phyloP scores from a whole-genome alignment of 2,888 invertebrate genomes.

The Cantharis lateralis region DNA sequence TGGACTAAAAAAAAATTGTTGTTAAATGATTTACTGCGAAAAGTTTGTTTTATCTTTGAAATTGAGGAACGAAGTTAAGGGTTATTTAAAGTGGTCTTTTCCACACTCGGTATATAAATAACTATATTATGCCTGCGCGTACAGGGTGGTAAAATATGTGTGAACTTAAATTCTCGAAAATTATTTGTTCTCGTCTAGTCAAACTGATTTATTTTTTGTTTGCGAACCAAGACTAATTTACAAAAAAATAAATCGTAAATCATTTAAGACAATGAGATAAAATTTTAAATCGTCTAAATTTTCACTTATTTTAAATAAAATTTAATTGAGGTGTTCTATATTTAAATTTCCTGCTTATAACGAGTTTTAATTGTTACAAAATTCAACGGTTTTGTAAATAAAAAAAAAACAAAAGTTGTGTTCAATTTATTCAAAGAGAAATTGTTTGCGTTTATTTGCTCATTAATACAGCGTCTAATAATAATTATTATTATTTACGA shows the following conservation, averaged over 20 bases:
- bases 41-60: too few relatives aligned
- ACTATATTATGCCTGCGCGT: not conserved
- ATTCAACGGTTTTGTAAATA: not conserved
- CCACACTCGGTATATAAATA: not conserved
- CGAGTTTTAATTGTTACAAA: constrained; percentile 10
- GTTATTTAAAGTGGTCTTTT: too few relatives aligned
- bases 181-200: not conserved
- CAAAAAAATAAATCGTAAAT: not conserved
- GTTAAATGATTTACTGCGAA: too few relatives aligned
- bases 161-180: not conserved
- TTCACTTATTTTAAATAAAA: not conserved
- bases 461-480: not conserved
- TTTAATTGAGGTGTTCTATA: not conserved
- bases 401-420: not conserved
- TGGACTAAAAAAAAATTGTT: constrained; percentile 60
- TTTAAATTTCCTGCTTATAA: constrained; percentile 15
- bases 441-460: not conserved
- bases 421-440: not conserved
- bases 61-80: too few relatives aligned
- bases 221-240: not conserved
- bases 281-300: not conserved
- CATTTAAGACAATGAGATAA: not conserved
- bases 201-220: not conserved
- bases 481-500: not conserved
- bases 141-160: not conserved